Evolutionary conservation across 1,140 invertebrate species (phyloP).

Genomic region (Akabosia matsudoensis): DNA sequence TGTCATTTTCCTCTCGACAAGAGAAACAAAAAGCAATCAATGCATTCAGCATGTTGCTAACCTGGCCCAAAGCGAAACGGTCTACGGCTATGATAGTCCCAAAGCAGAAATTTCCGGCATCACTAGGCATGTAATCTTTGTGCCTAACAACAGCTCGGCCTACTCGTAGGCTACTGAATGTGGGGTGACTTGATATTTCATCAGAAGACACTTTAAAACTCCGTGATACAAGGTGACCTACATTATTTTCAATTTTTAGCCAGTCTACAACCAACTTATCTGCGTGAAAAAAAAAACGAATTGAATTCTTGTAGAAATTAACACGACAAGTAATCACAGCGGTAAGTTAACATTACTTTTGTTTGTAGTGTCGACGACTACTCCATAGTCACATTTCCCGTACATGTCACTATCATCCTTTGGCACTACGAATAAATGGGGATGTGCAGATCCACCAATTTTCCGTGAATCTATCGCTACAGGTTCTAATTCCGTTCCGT

Average conservation of each 20-base stretch:
- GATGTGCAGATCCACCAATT: constrained; percentile 2
- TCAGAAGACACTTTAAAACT: neutral
- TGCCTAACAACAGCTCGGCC: neutral
- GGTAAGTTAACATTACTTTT: neutral
- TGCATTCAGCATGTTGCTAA: too few species aligned
- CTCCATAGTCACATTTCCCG: constrained; percentile 4
- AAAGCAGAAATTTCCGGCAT: neutral
- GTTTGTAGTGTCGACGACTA: constrained; percentile 3
- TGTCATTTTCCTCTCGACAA: too few species aligned
- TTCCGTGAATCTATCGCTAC: neutral
- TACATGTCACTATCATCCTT: neutral
- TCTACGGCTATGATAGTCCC: neutral
- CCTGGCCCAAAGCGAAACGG: neutral
- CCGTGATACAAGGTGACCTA: neutral
- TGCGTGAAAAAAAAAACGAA: too few species aligned
- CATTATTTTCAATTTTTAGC: neutral
- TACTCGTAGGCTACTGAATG: neutral
- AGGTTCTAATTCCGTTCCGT: neutral
- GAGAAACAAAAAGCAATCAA: too few species aligned
- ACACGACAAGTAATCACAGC: too few species aligned
- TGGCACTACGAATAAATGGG: constrained; percentile 3
- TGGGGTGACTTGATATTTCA: neutral
- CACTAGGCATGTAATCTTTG: neutral
- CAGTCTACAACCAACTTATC: neutral
- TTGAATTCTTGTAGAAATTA: too few species aligned